Evolutionary conservation across 2,113 vertebrate species (phyloP).

Genomic region (Buteo buteo): DNA sequence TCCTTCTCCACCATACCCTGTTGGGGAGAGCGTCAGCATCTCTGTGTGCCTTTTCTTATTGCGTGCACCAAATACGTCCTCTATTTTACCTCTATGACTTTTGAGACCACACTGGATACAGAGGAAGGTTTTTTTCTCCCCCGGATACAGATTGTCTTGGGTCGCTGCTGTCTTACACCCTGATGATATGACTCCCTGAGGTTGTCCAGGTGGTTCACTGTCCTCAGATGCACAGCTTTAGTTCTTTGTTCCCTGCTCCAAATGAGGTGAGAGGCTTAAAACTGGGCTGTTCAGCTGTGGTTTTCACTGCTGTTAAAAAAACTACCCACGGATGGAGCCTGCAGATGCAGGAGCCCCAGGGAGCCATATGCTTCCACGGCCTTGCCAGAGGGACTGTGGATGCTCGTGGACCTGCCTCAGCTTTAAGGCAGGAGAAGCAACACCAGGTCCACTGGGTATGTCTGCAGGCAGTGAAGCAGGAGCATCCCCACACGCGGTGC

Average conservation of each 20-base stretch:
- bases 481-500: accelerated
- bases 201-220: neutral
- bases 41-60: neutral
- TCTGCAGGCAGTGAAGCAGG: neutral
- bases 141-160: accelerated
- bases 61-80: neutral
- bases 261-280: neutral
- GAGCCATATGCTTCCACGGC: neutral
- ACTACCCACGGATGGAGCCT: neutral
- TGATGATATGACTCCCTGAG: neutral
- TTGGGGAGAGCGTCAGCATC: neutral
- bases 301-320: neutral
- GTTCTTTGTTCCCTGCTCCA: neutral
- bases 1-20: neutral
- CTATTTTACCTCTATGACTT: neutral
- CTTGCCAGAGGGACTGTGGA: neutral
- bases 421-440: neutral
- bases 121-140: neutral
- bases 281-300: neutral
- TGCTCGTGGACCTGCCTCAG: neutral
- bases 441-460: neutral
- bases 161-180: neutral
- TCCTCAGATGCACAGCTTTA: neutral
- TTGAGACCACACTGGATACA: neutral
- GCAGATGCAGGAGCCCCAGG: accelerated